phyloP scores from a whole-genome alignment of 30 jellyfish, hydroid and myxozoan species.

The Morbakka virulenta region DNA sequence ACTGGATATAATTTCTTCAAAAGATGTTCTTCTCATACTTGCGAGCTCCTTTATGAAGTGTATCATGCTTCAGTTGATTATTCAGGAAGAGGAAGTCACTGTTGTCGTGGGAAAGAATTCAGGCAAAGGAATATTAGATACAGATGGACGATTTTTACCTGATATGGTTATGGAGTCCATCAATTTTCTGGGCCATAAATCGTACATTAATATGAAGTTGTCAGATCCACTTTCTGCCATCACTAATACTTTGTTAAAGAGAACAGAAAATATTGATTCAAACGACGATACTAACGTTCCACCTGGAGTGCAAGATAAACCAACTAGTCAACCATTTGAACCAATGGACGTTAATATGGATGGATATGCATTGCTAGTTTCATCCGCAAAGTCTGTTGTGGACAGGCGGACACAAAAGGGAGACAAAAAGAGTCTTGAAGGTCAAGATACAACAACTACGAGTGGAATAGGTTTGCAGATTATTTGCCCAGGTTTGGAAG shows the following conservation, averaged over 20 bases:
- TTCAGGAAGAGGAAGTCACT: slow-evolving; percentile 42
- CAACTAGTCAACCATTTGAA: neutral
- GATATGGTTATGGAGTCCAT: neutral
- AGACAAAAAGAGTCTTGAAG: neutral
- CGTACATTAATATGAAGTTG: neutral
- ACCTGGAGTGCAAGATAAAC: neutral
- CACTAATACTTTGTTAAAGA: neutral
- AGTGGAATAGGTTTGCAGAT: neutral
- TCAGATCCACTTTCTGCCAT: neutral
- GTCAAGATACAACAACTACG: neutral
- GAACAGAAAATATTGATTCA: neutral
- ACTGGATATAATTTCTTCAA: neutral
- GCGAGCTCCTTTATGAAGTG: slow-evolving; percentile 49
- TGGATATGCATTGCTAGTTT: neutral
- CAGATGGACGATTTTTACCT: neutral
- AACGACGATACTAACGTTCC: neutral
- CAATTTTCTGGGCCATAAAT: neutral
- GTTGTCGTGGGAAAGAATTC: neutral
- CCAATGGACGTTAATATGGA: neutral
- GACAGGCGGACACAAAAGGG: slow-evolving; percentile 58
- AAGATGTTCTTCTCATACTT: neutral
- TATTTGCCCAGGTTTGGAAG: neutral
- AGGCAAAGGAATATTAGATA: neutral
- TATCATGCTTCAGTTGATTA: slow-evolving; percentile 43
- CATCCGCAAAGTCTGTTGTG: slow-evolving; percentile 59